A percentile compares a stretch with the other conserved stretches of the same genome.
Evolutionary conservation across 2,797 vertebrate genomes (phyloP).

Genomic region (Poecilia wingei): DNA sequence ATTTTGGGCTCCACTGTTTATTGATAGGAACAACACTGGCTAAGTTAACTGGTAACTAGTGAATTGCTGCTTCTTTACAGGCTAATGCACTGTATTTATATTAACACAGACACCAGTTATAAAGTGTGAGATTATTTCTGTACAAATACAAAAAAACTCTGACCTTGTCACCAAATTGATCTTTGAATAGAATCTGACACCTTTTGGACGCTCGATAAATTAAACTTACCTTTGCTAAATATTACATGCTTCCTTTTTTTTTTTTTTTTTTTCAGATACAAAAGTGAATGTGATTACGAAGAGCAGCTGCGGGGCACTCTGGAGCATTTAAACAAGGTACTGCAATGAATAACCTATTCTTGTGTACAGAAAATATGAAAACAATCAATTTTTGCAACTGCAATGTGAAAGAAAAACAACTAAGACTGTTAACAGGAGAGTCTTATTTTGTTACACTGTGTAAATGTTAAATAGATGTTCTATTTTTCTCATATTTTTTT

Average conservation of each 20-base stretch:
- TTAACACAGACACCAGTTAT: neutral
- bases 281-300: constrained; percentile 92
- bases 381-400: neutral
- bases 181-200: neutral
- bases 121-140: neutral
- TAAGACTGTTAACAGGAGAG: neutral
- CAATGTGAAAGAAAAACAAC: neutral
- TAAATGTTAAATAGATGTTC: neutral
- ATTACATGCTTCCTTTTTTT: too few species aligned
- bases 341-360: neutral
- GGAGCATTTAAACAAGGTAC: constrained; percentile 90
- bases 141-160: neutral
- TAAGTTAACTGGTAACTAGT: neutral
- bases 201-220: neutral
- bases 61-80: neutral
- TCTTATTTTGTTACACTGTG: neutral
- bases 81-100: neutral
- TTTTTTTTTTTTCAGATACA: constrained; percentile 83
- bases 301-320: constrained; percentile 86
- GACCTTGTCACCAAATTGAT: neutral
- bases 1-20: neutral
- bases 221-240: neutral
- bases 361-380: neutral
- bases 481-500: neutral
- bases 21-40: neutral